Percentiles rank a stretch among this genome's conserved stretches.
Evolutionary conservation across 23 tunicate species (phyloP).

Genomic region (Clavelina lepadiformis): DNA sequence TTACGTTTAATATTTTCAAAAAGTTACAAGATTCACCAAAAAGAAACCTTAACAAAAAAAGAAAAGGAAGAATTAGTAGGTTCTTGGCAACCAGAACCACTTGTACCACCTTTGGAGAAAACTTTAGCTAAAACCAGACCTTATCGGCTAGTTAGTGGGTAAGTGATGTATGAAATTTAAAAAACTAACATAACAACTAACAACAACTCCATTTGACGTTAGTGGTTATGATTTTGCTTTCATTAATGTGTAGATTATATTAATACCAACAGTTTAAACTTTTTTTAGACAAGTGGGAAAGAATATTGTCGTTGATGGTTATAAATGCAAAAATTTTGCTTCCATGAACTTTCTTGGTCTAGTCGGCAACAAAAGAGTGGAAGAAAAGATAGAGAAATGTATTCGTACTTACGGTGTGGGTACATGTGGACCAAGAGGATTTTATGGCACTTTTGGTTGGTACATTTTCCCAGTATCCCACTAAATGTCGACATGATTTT

Average conservation of each 20-base stretch:
- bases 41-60: conserved; percentile 47
- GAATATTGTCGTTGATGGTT: conserved; percentile 36
- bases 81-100: conserved; percentile 97
- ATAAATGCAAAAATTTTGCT: conserved; percentile 48
- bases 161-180: conserved; percentile 3
- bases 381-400: conserved; percentile 37
- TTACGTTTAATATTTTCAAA: conserved; percentile 66
- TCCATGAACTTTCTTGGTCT: conserved; percentile 61
- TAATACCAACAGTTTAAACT: no score
- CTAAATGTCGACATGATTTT: not conserved
- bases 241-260: no score
- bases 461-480: not conserved
- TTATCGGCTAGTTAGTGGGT: conserved; percentile 59
- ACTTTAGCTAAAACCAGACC: conserved; percentile 21
- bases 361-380: conserved; percentile 25
- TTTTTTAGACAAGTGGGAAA: conserved; percentile 52
- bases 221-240: no score
- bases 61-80: conserved; percentile 87
- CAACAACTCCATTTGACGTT: no score
- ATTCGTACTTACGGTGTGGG: conserved; percentile 95
- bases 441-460: conserved; percentile 93
- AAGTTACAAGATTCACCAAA: conserved; percentile 42
- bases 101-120: conserved; percentile 68
- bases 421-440: conserved; percentile 98
- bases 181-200: no score